Percentiles rank a stretch among this genome's conserved stretches.
Evolutionary conservation across 2,113 vertebrate genomes (phyloP).

Genomic region (Edolisoma coerulescens): DNA sequence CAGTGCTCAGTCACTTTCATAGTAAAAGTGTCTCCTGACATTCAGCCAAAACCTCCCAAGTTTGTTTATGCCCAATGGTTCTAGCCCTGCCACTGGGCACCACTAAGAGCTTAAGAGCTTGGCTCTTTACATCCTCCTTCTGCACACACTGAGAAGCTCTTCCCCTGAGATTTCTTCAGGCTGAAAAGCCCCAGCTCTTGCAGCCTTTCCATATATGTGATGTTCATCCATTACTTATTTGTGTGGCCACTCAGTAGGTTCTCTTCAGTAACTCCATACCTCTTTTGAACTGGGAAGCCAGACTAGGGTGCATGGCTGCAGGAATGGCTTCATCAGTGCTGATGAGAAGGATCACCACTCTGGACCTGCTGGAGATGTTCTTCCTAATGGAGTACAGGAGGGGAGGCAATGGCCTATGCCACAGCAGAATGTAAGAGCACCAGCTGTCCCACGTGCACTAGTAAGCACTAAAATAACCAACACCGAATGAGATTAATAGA

Average conservation of each 20-base stretch:
- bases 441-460: rapidly evolving
- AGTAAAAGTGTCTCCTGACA: background rate
- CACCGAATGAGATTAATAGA: rapidly evolving
- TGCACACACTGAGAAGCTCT: background rate
- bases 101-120: background rate
- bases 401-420: background rate
- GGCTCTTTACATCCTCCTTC: background rate
- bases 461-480: background rate
- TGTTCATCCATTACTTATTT: background rate
- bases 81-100: background rate
- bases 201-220: background rate
- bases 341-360: background rate
- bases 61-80: background rate
- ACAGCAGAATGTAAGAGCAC: background rate
- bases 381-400: background rate
- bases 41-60: rapidly evolving
- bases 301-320: background rate
- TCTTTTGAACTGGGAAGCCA: background rate
- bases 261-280: background rate
- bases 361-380: background rate
- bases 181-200: background rate
- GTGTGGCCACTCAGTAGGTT: background rate
- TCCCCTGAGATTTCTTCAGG: background rate
- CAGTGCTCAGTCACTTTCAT: background rate
- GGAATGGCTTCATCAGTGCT: background rate